phyloP scores from a whole-genome alignment of 92 coral and sea anemone genomes.

The Epizoanthus ramosus region DNA sequence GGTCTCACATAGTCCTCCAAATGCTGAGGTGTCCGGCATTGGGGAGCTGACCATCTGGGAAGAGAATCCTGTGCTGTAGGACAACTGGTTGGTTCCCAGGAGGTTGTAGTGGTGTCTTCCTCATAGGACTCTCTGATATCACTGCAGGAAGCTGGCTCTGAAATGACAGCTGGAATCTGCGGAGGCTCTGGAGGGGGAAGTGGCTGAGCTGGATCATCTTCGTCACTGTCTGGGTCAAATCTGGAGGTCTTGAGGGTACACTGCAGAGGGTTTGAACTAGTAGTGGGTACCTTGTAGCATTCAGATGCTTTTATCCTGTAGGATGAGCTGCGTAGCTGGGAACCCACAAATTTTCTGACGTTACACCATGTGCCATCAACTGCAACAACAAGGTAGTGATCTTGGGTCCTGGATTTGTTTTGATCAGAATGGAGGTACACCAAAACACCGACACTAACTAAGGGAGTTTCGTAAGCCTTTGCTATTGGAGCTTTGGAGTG shows the following conservation, averaged over 20 bases:
- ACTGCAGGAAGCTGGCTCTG: no score
- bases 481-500: conserved; percentile 33
- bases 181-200: not conserved
- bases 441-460: conserved; percentile 47
- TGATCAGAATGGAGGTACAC: conserved; percentile 48
- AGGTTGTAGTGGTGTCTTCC: no score
- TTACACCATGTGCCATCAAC: conserved; percentile 43
- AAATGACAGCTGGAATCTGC: no score
- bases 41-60: no score
- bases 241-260: not conserved
- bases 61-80: no score
- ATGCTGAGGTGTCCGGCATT: no score
- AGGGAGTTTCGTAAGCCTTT: not conserved
- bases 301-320: conserved; percentile 35
- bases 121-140: no score
- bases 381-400: conserved; percentile 30
- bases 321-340: conserved; percentile 38
- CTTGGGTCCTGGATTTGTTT: conserved; percentile 37
- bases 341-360: conserved; percentile 20
- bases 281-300: conserved; percentile 24
- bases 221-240: not conserved
- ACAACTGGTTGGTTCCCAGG: no score
- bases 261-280: not conserved
- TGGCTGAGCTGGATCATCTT: not conserved
- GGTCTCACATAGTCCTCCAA: no score